Evolutionary conservation across 2,113 vertebrate species (phyloP).

Genomic region (Oceanodroma tethys): DNA sequence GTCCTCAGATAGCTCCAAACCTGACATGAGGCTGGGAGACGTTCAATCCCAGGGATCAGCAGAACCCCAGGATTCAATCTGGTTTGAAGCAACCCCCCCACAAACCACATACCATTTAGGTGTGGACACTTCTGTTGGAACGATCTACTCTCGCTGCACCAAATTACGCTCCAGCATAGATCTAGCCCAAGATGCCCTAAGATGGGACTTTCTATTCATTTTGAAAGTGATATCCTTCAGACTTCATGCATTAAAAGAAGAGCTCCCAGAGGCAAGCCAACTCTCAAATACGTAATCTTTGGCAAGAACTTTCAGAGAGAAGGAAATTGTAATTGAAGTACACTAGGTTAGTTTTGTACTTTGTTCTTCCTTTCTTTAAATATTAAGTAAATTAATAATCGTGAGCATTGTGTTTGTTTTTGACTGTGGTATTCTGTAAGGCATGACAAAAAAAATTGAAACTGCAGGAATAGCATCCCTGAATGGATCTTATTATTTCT

Average conservation of each 20-base stretch:
- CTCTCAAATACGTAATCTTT: neutral
- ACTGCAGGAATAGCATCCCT: neutral
- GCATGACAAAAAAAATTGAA: neutral
- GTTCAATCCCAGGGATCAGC: neutral
- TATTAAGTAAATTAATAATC: neutral
- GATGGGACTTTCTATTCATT: neutral
- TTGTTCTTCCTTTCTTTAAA: neutral
- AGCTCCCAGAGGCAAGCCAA: neutral
- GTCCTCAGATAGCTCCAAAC: neutral
- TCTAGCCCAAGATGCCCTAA: neutral
- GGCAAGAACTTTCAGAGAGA: neutral
- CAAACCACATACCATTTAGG: neutral
- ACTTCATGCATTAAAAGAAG: neutral
- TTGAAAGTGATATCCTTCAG: neutral
- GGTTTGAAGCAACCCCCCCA: neutral
- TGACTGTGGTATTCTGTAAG: neutral
- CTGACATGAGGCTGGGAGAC: neutral
- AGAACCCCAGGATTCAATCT: neutral
- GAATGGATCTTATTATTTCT: neutral
- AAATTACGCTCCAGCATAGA: neutral
- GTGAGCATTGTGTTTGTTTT: neutral
- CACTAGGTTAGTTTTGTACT: neutral
- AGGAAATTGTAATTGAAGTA: neutral
- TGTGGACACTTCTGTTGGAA: neutral
- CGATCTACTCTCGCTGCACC: neutral